Evolutionary conservation across 2,888 invertebrate genomes (phyloP).

Genomic region (Monopis laevigella): DNA sequence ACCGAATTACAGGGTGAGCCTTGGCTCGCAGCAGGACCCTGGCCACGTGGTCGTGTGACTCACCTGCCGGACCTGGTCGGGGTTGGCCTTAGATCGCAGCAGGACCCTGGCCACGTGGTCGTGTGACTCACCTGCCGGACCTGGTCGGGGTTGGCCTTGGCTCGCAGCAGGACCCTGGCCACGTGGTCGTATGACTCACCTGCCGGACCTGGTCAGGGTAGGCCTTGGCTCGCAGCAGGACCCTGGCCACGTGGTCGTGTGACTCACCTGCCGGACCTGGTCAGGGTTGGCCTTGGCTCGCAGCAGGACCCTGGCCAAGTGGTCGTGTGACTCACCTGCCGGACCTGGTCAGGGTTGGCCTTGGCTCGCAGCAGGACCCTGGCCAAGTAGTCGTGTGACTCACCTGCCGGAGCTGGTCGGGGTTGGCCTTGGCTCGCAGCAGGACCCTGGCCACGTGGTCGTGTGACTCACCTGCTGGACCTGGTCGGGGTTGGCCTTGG

Average conservation of each 20-base stretch:
- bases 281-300: not conserved
- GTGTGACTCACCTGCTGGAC: not conserved
- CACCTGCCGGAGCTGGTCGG: not conserved
- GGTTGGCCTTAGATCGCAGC: no score
- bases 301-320: not conserved
- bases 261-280: not conserved
- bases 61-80: slow-evolving; percentile 83
- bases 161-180: slow-evolving; percentile 78
- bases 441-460: slow-evolving; percentile 7
- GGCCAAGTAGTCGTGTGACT: not conserved
- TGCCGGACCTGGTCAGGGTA: slow-evolving; percentile 55
- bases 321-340: not conserved
- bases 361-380: not conserved
- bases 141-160: slow-evolving; percentile 82
- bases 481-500: not conserved
- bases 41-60: no score
- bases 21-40: not conserved
- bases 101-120: no score
- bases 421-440: not conserved
- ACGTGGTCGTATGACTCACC: slow-evolving; percentile 54
- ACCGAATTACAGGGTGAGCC: not conserved
- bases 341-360: not conserved
- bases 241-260: slow-evolving; percentile 78
- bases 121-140: slow-evolving; percentile 76
- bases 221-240: slow-evolving; percentile 81